Percentiles rank a stretch among this genome's conserved stretches.
These are phyloP conservation scores for Oenanthe oenanthe DNA, from an alignment of 2,113 vertebrate genomes.

Conservation along the genomic window DNA sequence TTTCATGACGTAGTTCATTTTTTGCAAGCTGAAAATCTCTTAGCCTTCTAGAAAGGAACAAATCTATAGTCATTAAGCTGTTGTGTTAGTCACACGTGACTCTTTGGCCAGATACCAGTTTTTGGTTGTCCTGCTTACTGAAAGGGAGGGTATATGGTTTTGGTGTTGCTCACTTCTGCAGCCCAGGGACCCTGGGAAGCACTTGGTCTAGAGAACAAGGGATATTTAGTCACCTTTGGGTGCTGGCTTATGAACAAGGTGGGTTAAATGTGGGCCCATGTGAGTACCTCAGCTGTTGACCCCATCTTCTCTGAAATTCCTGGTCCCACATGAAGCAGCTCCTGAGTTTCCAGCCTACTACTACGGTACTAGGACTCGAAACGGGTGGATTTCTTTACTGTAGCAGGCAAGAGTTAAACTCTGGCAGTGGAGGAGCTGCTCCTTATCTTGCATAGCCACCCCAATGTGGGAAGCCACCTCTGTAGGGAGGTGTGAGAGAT, in stretches of 20 bases:
- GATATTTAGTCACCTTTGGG: not conserved
- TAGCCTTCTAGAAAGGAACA: not conserved
- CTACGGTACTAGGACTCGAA: not conserved
- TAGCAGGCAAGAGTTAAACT: not conserved
- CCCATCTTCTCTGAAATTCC: not conserved
- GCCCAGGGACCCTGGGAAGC: not conserved
- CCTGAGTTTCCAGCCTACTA: not conserved
- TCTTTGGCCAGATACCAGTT: not conserved
- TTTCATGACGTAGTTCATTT: not conserved
- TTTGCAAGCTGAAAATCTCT: not conserved
- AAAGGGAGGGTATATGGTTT: not conserved
- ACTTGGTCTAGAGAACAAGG: fast-evolving
- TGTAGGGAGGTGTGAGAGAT: not conserved
- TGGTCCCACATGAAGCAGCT: not conserved
- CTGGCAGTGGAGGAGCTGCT: not conserved
- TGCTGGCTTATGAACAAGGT: fast-evolving
- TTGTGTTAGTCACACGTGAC: not conserved
- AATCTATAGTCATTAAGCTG: not conserved
- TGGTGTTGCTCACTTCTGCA: not conserved
- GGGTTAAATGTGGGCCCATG: not conserved
- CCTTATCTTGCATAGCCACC: not conserved
- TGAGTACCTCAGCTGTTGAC: not conserved
- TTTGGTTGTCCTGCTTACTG: not conserved
- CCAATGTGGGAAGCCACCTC: not conserved
- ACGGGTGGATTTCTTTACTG: not conserved